Base-by-base conservation (phyloP, 1,140 invertebrate species). In the Bathynomus jamesi region DNA sequence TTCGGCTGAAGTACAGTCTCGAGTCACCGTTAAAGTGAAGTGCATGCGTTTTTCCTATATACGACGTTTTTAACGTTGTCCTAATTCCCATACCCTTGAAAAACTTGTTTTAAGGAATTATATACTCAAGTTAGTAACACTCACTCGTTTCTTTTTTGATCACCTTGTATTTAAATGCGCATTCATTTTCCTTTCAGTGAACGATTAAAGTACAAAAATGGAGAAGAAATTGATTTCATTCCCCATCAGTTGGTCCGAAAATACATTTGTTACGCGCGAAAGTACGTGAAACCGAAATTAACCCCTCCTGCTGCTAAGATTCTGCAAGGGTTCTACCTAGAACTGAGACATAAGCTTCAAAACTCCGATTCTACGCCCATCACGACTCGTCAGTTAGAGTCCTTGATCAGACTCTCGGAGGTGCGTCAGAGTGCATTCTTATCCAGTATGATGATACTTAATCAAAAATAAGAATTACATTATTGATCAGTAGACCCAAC, bases 261-360 rank as follows among this genome's bases (percentile, higher is more conserved):
- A 83, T 98, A 96, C 80, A 90, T 97, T 63, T 90, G 90, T 0
- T 97, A 96, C 84, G 92, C 94, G 0, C 87, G 89, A 67, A 90
- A 94, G 81, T 94, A 95, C 84, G 91, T 96, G 0, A 87, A 90
- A 77, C 93, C 95, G 13, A 87, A 87, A 79, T 83, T 98, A 62
- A 88, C 87, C 63, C 79, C 79, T 24, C 87, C 87, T 64, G 93
- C 94, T 21, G 87, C 87, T 4, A 81, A 84, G 70, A 81, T 89
- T 5, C 79, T 97, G 11, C 87, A 91, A 81, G 81, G 89, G 7
- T 96, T 93, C 84, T 98, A 96, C 81, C 82, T 95, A 24, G 85
- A 91, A 72, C 83, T 97, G 40, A 83, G 93, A 27, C 83, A 84
- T 78, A 85, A 87, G 69, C 89, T 88, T 80, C 85, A 91, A 76